Evolutionary conservation across 2,113 vertebrate genomes (phyloP), one percentile per base, ranked within the genome.

Genomic region (Trematomus loennbergii): DNA sequence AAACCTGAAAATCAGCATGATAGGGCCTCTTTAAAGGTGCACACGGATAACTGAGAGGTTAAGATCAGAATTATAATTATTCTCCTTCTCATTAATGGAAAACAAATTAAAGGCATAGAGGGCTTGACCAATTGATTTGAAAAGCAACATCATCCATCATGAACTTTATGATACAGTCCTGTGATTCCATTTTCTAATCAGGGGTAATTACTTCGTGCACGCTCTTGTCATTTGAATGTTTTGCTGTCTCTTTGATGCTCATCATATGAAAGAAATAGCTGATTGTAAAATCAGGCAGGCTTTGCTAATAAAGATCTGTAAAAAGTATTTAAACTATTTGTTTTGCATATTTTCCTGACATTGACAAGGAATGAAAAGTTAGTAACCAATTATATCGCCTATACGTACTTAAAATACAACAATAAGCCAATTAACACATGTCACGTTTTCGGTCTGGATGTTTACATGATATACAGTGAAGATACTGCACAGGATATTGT

Each of bases 51-150:
- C 13, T 17, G 54, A 36, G 83, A 75, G 33, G 45, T 20, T 79
- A 20, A 59, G 54, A 46, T 66, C 33, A 40, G 1, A 84, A 59
- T 77, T 46, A 63, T 29, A 79, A 79, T 58, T 13, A 79, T 53
- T 33, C 12, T 74, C 36, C 63, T 36, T 74, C 12, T 70, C 18
- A 49, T 55, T 25, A 69, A 75, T 46, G 18, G 43, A 60, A 29
- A 69, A 49, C 4, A 76, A 55, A 58, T 53, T 50, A 66, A 87
- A 73, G 48, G 10, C 16, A 75, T 9, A 6, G 10, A 68, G 69
- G 7, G 53, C 22, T 25, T 43, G 17, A 72, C 45, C 49, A 72
- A 53, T 67, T 57, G 2, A 61, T 68, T 83, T 60, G 4, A 11
- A 68, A 70, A 66, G 20, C 25, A 22, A 45, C 22, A 46, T 69